A percentile compares a stretch with the other conserved stretches of the same genome.
These are phyloP conservation scores for Galemys pyrenaicus DNA, from an alignment of 2,113 vertebrate species.

Conservation along the genomic window DNA sequence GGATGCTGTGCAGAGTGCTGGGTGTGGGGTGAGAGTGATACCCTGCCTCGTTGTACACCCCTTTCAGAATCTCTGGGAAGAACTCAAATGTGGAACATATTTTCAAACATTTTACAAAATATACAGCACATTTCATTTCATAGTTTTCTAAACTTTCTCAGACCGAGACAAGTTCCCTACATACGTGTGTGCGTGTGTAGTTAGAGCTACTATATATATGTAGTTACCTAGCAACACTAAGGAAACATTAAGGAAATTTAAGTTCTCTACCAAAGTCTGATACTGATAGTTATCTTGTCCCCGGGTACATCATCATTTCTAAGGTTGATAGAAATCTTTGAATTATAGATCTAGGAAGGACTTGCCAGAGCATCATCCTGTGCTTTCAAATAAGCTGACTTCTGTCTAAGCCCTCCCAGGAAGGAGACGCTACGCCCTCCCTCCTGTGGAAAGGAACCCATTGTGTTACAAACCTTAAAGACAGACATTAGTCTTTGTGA, in stretches of 20 bases:
- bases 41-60: not conserved
- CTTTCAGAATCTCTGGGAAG: not conserved
- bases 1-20: not conserved
- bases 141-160: not conserved
- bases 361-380: not conserved
- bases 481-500: not conserved
- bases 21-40: too few relatives aligned
- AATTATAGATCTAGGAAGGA: not conserved
- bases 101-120: conserved; percentile 16
- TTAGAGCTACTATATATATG: not conserved
- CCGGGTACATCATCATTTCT: not conserved
- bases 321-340: not conserved
- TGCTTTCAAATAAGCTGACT: not conserved
- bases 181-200: not conserved
- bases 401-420: not conserved
- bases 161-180: not conserved
- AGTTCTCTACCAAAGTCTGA: not conserved
- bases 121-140: not conserved
- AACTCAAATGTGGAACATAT: not conserved
- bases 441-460: not conserved
- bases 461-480: not conserved
- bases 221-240: not conserved
- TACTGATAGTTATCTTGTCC: not conserved
- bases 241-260: not conserved
- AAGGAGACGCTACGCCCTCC: not conserved